phyloP scores from a whole-genome alignment of 2,113 vertebrate species.

The Okapia johnstoni region DNA sequence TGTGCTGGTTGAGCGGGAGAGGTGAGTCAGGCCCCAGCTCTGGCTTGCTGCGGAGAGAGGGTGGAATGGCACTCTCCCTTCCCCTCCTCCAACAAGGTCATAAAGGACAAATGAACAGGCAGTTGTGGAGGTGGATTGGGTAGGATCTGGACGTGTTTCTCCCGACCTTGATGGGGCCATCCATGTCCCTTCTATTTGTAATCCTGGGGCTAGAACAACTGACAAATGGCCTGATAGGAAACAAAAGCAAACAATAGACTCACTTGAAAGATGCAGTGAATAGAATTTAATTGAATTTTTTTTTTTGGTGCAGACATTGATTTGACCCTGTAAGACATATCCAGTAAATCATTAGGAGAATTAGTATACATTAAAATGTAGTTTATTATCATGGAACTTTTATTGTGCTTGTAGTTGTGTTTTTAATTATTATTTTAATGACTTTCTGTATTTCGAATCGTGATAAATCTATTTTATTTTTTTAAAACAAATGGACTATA shows the following conservation, averaged over 20 bases:
- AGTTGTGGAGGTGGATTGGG: neutral
- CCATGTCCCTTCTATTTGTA: slow-evolving; percentile 72
- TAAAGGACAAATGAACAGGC: neutral
- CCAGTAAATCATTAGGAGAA: slow-evolving; percentile 82
- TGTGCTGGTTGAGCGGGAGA: rapidly evolving
- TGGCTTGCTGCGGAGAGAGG: rapidly evolving
- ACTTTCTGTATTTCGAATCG: slow-evolving; percentile 79
- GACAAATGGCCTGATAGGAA: slow-evolving; percentile 86
- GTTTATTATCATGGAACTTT: slow-evolving; percentile 80
- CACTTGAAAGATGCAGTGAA: slow-evolving; percentile 83
- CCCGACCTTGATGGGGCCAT: slow-evolving; percentile 86
- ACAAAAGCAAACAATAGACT: slow-evolving; percentile 88
- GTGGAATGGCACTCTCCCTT: neutral
- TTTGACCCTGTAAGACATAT: slow-evolving; percentile 83
- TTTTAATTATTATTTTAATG: slow-evolving; percentile 87
- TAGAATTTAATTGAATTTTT: slow-evolving; percentile 86
- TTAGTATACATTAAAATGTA: slow-evolving; percentile 81
- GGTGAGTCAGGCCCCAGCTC: neutral
- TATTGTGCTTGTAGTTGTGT: slow-evolving; percentile 82
- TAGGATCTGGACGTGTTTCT: slow-evolving; percentile 70
- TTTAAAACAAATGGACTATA: neutral
- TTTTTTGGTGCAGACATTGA: slow-evolving; percentile 83
- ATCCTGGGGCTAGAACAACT: slow-evolving; percentile 75
- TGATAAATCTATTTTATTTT: slow-evolving; percentile 78
- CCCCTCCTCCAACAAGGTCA: neutral